phyloP scores from a whole-genome alignment of 1,140 invertebrate genomes.

The Bombus fervidus region DNA sequence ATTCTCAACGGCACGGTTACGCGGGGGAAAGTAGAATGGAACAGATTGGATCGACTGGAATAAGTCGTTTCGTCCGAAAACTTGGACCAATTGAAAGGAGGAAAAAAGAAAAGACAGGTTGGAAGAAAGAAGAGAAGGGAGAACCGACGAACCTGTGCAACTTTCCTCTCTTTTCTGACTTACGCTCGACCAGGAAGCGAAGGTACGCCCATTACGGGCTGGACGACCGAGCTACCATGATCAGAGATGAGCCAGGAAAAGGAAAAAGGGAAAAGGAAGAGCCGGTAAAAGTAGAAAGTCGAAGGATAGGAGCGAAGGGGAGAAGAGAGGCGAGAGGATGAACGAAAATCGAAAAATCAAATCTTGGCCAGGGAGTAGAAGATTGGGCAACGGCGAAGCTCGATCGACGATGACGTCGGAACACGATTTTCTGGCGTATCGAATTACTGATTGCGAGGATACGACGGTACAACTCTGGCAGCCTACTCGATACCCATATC shows the following conservation, averaged over 20 bases:
- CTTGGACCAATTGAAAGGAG: conserved; percentile 59
- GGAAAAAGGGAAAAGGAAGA: neutral
- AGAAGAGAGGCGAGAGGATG: conserved; percentile 35
- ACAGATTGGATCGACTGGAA: conserved; percentile 57
- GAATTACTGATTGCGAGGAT: conserved; percentile 61
- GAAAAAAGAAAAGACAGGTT: neutral
- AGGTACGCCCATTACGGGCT: conserved; percentile 59
- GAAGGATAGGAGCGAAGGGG: neutral
- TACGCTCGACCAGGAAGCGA: conserved; percentile 47
- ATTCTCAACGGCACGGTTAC: neutral
- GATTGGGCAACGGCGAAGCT: conserved; percentile 61
- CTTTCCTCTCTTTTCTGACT: conserved; percentile 31
- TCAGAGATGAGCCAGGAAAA: conserved; percentile 48
- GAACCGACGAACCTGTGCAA: conserved; percentile 33
- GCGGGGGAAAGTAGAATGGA: conserved; percentile 29
- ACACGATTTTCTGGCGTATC: conserved; percentile 65
- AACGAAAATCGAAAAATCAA: neutral
- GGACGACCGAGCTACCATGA: conserved; percentile 44
- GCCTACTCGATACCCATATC: neutral
- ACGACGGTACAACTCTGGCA: conserved; percentile 34
- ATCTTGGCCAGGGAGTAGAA: neutral
- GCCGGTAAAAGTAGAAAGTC: neutral
- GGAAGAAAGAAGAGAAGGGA: neutral
- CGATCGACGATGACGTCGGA: conserved; percentile 59
- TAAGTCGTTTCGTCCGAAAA: conserved; percentile 58